A percentile compares a stretch with the other conserved stretches of the same genome.
phyloP scores from a whole-genome alignment of 2,113 vertebrate species.

The Otus sunia region DNA sequence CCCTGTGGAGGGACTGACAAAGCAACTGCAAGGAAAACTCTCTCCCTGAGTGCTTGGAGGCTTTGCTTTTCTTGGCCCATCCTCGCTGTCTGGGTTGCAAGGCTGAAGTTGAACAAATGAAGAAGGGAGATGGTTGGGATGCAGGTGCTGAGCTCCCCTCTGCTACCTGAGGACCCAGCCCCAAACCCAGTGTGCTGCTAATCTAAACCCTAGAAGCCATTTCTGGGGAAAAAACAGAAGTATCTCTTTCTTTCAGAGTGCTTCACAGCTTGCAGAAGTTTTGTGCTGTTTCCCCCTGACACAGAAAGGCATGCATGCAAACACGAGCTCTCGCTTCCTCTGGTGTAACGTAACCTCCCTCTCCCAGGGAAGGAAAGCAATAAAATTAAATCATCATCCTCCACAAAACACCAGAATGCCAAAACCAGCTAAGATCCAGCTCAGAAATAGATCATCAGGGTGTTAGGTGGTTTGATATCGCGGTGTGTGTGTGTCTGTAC shows the following conservation, averaged over 20 bases:
- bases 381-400: background rate
- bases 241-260: background rate
- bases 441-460: background rate
- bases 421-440: background rate
- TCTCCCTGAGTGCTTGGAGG: accelerated
- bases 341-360: background rate
- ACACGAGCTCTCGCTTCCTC: background rate
- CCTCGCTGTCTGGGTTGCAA: accelerated
- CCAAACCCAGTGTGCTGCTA: background rate
- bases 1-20: background rate
- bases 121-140: background rate
- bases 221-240: background rate
- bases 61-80: background rate
- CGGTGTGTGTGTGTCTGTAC: accelerated
- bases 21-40: background rate
- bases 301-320: background rate
- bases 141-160: background rate
- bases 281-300: background rate
- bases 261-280: background rate
- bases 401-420: background rate
- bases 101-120: accelerated
- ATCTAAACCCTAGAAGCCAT: background rate
- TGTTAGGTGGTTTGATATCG: accelerated
- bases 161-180: background rate
- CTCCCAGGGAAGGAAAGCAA: background rate